Evolutionary conservation across 53 echinoderm and acorn worm species (phyloP).

Genomic region (Crossaster papposus): DNA sequence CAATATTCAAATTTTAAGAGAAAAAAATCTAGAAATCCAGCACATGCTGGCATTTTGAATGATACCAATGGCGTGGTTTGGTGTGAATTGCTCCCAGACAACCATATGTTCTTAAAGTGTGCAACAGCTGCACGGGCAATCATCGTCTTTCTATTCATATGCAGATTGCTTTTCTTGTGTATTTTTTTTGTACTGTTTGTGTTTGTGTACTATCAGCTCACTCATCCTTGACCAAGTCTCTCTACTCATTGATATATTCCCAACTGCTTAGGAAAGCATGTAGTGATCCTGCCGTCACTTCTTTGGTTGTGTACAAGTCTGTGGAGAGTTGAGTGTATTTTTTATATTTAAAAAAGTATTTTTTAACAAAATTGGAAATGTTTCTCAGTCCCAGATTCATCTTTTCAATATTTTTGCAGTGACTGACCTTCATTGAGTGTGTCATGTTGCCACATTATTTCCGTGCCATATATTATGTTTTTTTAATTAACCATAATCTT

Average conservation of each 20-base stretch:
- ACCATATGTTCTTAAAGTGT: conserved; percentile 61
- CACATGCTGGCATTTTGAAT: neutral
- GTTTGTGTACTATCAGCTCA: conserved; percentile 31
- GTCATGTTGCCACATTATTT: too few species aligned
- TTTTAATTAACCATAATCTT: too few species aligned
- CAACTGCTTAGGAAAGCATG: neutral
- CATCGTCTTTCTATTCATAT: conserved; percentile 47
- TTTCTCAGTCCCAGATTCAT: too few species aligned
- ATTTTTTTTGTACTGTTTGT: neutral
- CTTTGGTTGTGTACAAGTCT: too few species aligned
- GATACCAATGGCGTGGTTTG: neutral
- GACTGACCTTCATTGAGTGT: too few species aligned
- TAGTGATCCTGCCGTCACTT: neutral
- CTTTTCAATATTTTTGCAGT: too few species aligned
- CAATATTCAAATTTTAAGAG: too few species aligned
- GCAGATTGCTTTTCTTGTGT: conserved; percentile 46
- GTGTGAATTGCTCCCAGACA: conserved; percentile 52
- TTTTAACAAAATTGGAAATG: too few species aligned
- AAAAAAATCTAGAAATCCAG: neutral
- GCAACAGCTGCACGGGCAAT: conserved; percentile 46
- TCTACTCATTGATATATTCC: neutral
- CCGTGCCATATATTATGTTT: too few species aligned
- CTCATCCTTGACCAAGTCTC: conserved; percentile 37
- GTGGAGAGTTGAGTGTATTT: too few species aligned
- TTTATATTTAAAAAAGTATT: too few species aligned